Evolutionary conservation across 2,113 vertebrate genomes (phyloP), one percentile per base, ranked within the genome.

Genomic region (Sprattus sprattus): DNA sequence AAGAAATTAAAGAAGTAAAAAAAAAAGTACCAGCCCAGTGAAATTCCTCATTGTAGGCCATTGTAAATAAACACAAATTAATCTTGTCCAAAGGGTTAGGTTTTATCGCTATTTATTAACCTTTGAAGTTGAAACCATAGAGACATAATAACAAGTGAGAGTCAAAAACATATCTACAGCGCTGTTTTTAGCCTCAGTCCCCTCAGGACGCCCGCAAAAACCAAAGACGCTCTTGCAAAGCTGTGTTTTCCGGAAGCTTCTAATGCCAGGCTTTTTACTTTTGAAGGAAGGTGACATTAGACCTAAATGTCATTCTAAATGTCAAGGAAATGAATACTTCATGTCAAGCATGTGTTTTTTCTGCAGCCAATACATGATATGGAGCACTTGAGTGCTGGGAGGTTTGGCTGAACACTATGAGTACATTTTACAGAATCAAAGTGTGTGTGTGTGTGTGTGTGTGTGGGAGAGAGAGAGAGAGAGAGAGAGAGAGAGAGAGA

Each of bases 251-350:
- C 54, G 54, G 54, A 60, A 60, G 25, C 83, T 89, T 71, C 75
- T 86, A 45, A 82, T 85, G 81, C 64, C 0, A 16, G 10, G 5
- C 52, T 81, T 82, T 60, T 86, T 25, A 71, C 81, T 60, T 39
- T 46, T 85, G 81, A 60, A 22, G 18, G 54, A 60, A 22, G 57
- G 82, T 87, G 88, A 88, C 86, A 52, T 80, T 82, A 85, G 87
- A 64, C 60, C 64, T n/a, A 25, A 85, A 84, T 85, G 89, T 88
- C 85, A 46, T 4, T 85, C 4, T 87, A 90, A 90, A 90, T 90
- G 89, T 90, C 87, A 90, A 60, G 22, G 11, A 52, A 6, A 49
- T 11, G 10, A 54, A 49, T 11, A 11, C 54, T 6, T 60, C 67
- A 52, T 87, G 32, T 86, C 16, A 84, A 49, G 22, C 15, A 47